Conservation (phyloP, 2,888 invertebrate genomes). For the Eupithecia insigniata region DNA sequence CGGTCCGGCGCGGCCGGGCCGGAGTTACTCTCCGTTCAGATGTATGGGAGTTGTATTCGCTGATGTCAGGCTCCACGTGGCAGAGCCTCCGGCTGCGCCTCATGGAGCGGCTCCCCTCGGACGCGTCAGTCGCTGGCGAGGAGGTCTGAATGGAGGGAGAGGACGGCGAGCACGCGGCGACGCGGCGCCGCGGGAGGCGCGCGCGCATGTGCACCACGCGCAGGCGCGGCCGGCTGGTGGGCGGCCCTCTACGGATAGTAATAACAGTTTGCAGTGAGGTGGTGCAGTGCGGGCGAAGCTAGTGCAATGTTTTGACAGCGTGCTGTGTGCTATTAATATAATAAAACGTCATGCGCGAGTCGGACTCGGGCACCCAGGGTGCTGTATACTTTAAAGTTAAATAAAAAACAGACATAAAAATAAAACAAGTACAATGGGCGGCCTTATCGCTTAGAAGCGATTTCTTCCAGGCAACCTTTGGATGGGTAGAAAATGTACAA, state of each 20-base stretch:
- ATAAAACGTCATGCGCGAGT: too few relatives aligned
- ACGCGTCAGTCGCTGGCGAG: not conserved
- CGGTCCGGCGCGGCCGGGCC: not conserved
- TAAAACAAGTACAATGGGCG: too few relatives aligned
- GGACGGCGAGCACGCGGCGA: conserved; percentile 36
- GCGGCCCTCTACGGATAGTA: not conserved
- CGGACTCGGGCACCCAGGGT: too few relatives aligned
- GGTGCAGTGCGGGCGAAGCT: not conserved
- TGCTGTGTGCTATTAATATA: too few relatives aligned
- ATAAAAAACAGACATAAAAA: too few relatives aligned
- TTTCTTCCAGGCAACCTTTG: too few relatives aligned
- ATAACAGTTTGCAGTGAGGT: not conserved
- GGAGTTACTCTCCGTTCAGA: not conserved
- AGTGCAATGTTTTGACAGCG: not conserved
- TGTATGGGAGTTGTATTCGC: not conserved
- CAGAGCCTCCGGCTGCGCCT: not conserved
- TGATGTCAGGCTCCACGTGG: not conserved
- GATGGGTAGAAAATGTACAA: too few relatives aligned
- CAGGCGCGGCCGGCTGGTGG: conserved; percentile 16
- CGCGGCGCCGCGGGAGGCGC: conserved; percentile 21
- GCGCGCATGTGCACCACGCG: conserved; percentile 28
- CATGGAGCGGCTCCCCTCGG: conserved; percentile 18
- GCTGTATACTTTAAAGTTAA: too few relatives aligned
- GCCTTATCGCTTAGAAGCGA: too few relatives aligned
- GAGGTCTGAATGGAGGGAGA: conserved; percentile 21